Conservation (phyloP, 1,140 invertebrate species). For the Adelges cooleyi region DNA sequence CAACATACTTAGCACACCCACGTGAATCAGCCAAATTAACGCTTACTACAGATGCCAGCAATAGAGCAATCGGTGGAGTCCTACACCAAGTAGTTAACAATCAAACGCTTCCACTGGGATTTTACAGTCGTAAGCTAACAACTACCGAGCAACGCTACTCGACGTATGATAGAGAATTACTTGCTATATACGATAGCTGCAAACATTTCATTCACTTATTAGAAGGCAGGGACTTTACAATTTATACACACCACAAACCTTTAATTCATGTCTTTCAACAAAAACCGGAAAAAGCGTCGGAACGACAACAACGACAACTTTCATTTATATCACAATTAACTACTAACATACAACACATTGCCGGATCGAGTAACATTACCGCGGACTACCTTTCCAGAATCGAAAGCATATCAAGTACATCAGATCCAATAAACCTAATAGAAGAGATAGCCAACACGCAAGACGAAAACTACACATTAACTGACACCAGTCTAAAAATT, state of each 20-base stretch:
- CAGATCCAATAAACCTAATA: background rate
- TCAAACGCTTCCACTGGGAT: constrained; percentile 32
- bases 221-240: constrained; percentile 36
- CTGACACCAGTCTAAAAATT: constrained; percentile 5
- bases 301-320: constrained; percentile 31
- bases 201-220: constrained; percentile 36
- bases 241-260: constrained; percentile 40
- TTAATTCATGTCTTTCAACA: constrained; percentile 36
- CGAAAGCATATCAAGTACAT: constrained; percentile 5
- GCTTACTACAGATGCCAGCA: too few species aligned
- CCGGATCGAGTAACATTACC: constrained; percentile 35
- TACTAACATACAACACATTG: constrained; percentile 34
- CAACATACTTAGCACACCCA: constrained; percentile 30
- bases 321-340: constrained; percentile 31
- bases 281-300: constrained; percentile 35
- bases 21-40: background rate
- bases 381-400: constrained; percentile 36
- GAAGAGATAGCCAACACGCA: background rate
- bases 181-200: constrained; percentile 37
- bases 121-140: constrained; percentile 32
- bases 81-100: too few species aligned
- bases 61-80: constrained; percentile 1
- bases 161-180: constrained; percentile 40
- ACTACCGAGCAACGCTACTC: constrained; percentile 29
- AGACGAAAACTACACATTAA: background rate